Percentiles rank a stretch among this genome's conserved stretches.
phyloP scores from a whole-genome alignment of 2,113 vertebrate species.

The Ophthalmolycus amberensis region DNA sequence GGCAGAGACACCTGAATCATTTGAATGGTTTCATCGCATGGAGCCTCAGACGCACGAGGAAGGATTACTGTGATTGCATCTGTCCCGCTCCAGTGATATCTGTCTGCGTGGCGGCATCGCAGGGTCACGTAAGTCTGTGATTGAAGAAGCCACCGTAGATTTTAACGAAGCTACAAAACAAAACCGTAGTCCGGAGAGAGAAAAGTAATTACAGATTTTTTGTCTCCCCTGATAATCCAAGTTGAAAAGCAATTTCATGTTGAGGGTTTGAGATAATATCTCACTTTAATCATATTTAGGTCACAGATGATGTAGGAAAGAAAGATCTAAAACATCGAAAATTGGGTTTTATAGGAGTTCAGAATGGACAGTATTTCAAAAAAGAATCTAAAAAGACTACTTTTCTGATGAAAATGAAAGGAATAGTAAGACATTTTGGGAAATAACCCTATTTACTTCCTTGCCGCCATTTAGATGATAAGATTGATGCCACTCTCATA shows the following conservation, averaged over 20 bases:
- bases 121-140: conserved; percentile 33
- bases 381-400: not conserved
- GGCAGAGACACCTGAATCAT: conserved; percentile 65
- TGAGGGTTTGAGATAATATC: conserved; percentile 23
- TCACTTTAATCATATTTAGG: conserved; percentile 26
- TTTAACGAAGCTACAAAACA: conserved; percentile 39
- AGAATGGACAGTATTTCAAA: not conserved
- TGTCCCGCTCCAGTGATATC: conserved; percentile 51
- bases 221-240: conserved; percentile 18
- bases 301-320: conserved; percentile 4
- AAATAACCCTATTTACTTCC: not conserved
- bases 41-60: conserved; percentile 32
- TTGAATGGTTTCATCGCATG: conserved; percentile 61
- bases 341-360: not conserved
- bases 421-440: not conserved
- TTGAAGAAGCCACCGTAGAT: conserved; percentile 25
- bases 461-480: not conserved
- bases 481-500: not conserved
- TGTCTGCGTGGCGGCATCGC: conserved; percentile 43
- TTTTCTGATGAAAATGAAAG: not conserved
- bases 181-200: not conserved
- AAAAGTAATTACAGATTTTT: conserved; percentile 22
- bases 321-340: not conserved
- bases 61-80: conserved; percentile 56
- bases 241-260: conserved; percentile 37